Conservation (phyloP, 2,113 vertebrate genomes). For the Pithys albifrons region DNA sequence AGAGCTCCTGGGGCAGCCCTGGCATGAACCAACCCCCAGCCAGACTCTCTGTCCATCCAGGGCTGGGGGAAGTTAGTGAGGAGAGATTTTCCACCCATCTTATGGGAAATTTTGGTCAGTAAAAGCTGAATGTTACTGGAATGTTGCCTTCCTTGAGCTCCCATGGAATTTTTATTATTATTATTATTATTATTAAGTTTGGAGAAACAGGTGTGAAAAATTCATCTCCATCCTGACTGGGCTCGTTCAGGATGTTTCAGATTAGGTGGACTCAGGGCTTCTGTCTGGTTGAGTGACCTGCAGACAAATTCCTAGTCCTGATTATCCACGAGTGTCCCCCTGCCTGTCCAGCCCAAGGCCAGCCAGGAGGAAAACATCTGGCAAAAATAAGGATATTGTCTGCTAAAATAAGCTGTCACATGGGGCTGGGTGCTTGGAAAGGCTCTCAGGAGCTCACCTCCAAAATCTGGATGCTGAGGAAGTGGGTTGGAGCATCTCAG, state of each 20-base stretch:
- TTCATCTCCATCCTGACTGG: conserved; percentile 1
- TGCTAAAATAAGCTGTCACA: not conserved
- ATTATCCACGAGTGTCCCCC: not conserved
- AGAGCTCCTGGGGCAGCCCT: not conserved
- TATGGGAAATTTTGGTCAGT: conserved; percentile 35
- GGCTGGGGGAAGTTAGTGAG: conserved; percentile 20
- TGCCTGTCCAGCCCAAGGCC: not conserved
- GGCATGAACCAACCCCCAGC: not conserved
- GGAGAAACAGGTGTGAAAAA: conserved; percentile 65
- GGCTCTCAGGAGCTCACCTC: not conserved
- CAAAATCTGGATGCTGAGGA: rapidly evolving
- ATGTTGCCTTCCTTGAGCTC: not conserved
- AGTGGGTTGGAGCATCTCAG: not conserved
- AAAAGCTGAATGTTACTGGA: conserved; percentile 50
- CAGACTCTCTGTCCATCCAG: not conserved
- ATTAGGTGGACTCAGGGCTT: not conserved
- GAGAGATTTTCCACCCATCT: conserved; percentile 59
- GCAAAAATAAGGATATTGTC: not conserved
- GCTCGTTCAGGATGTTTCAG: not conserved
- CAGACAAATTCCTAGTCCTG: not conserved
- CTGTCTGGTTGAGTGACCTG: conserved; percentile 21
- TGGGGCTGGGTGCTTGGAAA: not conserved
- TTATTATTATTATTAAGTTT: conserved; percentile 46
- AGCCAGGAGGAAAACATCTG: not conserved
- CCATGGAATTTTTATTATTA: conserved; percentile 23